Base-by-base conservation (phyloP, 2,888 invertebrate genomes). In the Limnephilus lunatus region DNA sequence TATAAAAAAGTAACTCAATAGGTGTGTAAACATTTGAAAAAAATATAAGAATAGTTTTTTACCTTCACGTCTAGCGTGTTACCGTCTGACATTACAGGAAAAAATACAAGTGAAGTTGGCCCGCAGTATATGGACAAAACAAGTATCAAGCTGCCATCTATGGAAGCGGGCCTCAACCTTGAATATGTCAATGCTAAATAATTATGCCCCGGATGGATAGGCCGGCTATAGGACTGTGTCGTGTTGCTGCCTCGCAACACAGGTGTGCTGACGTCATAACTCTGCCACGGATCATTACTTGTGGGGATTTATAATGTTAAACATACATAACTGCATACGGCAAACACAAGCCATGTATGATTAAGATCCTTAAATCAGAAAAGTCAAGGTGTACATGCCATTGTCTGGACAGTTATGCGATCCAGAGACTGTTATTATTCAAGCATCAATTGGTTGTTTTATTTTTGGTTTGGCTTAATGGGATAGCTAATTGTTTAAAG, bases 111-210 rank as follows among this genome's bases (percentile, higher is more conserved):
- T 86, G 81, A 86, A 44, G 86, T 81, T 39, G n/a, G 82, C 83
- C 32, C 32, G 81, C 86, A 2, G 7, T 30, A 86, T 91, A 91
- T 91, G 86, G 91, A 81, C 81, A 86, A 85, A 86, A 86, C 86
- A 44, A 35, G 85, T 81, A 81, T 31, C 91, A 15, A 82, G 86
- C 86, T 87, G 85, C 91, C 86, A 86, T 91, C 85, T 91, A 91
- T 39, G 91, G 91, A 31, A 30, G 81, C 81, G 81, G 86, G 80
- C 81, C 85, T n/a, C 85, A 92, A 91, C 92, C 92, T 93, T 93
- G 92, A 86, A 83, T 82, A 35, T 92, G 92, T 93, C 92, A 93
- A 93, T 93, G 91, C 82, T 90, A 90, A 93, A 93, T 92, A 92
- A 90, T 92, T 92, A 88, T 86, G 89, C 82, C 68, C 92, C 87